Evolutionary conservation across 2,113 vertebrate species (phyloP), one percentile per base, ranked within the genome.

Genomic region (Nothobranchius kuhntae): DNA sequence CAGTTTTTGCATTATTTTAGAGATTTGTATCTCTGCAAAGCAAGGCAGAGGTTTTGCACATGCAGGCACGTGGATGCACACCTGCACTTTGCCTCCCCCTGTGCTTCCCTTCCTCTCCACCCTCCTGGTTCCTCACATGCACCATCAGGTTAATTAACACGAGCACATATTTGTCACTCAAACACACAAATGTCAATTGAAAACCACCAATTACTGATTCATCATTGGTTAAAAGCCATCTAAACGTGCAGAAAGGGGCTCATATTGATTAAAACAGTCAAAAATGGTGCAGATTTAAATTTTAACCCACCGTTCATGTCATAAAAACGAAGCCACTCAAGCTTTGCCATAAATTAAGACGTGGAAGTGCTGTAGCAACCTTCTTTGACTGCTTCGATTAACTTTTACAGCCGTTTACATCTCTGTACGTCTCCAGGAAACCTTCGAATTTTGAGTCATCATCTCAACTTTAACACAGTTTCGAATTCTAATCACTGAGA

Each of bases 1-100:
- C 91, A 91, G 78, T 89, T 92, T 89, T 89, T 87, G 89, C 84
- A 92, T 91, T 91, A 91, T 92, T 93, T 91, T 89, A 89, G 86
- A 88, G 89, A 78, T 89, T 85, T 84, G 74, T 86, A 86, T 89
- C 86, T 79, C 56, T 40, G 75, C 82, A 78, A 71, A 71, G 76
- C 65, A 82, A 68, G 62, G 60, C 56, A 65, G 30, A 80, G 72
- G 69, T 89, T 70, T 66, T 79, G 74, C 70, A 80, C 79, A 89
- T 38, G 69, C 76, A 82, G 73, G 40, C 82, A 84, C 62, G 77
- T 52, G 68, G 56, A 78, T 60, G 68, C 77, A 86, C 81, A 77
- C 81, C 86, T 88, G 86, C 81, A 81, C 75, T 75, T 80, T 63
- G 57, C 69, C 50, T 67, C 59, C 45, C 59, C 45, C 51, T 75